Evolutionary conservation across 2,113 vertebrate species (phyloP).

Genomic region (Eurystomus gularis): DNA sequence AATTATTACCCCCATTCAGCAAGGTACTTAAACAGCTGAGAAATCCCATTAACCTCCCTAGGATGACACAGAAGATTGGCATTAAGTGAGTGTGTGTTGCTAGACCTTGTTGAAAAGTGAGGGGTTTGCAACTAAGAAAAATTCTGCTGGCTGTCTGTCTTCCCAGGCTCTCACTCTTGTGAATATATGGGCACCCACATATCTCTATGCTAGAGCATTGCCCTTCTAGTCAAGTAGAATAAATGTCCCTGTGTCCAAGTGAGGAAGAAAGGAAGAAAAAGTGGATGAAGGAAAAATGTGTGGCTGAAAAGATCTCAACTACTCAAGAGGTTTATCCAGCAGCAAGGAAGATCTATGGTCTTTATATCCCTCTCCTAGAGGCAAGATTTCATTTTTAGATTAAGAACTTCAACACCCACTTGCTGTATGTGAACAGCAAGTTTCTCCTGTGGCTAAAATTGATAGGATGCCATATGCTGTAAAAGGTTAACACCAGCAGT

Average conservation of each 20-base stretch:
- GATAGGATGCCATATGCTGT: slow-evolving; percentile 53
- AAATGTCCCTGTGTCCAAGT: neutral
- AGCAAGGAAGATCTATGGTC: slow-evolving; percentile 18
- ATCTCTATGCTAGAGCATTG: neutral
- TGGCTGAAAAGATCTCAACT: neutral
- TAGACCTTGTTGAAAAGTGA: neutral
- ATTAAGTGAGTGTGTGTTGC: neutral
- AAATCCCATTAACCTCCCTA: neutral
- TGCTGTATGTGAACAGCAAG: neutral
- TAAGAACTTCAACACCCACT: slow-evolving; percentile 56
- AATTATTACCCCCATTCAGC: slow-evolving; percentile 1
- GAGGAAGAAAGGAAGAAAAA: neutral
- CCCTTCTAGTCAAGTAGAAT: neutral
- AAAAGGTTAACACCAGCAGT: slow-evolving; percentile 59
- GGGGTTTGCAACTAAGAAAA: neutral
- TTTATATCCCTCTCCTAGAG: neutral
- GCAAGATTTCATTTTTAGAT: slow-evolving; percentile 52
- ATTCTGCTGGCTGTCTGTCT: neutral
- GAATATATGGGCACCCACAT: neutral
- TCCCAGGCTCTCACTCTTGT: neutral
- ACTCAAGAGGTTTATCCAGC: neutral
- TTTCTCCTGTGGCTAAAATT: slow-evolving; percentile 51
- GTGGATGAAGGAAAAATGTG: neutral
- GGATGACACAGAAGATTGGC: neutral
- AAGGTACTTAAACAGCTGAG: slow-evolving; percentile 17